These are phyloP conservation scores for Myxocyprinus asiaticus DNA, from an alignment of 2,113 vertebrate species.

Conservation along the genomic window DNA sequence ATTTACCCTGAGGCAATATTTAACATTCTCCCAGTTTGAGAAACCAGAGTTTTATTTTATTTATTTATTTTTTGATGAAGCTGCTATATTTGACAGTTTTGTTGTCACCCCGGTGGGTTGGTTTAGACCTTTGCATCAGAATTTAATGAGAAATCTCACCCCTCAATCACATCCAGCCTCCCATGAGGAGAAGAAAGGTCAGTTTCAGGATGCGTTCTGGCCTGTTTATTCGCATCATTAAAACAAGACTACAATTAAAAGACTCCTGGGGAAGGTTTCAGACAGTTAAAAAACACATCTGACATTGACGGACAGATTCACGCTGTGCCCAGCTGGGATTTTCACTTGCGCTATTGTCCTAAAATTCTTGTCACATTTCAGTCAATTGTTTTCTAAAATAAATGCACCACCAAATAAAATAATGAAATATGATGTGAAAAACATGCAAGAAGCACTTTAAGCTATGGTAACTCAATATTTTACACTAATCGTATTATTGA, in stretches of 20 bases:
- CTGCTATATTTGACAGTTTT: conserved; percentile 22
- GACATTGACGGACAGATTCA: conserved; percentile 26
- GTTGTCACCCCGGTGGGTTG: too few relatives aligned
- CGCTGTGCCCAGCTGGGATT: conserved; percentile 21
- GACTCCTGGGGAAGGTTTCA: conserved; percentile 13
- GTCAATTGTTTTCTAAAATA: not conserved
- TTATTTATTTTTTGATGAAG: conserved; percentile 13
- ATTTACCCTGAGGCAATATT: not conserved
- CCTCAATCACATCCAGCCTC: conserved; percentile 26
- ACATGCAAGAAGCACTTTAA: not conserved
- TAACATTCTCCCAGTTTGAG: conserved; percentile 4
- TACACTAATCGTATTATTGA: conserved; percentile 3
- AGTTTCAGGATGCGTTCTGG: conserved; percentile 14
- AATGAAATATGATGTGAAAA: not conserved
- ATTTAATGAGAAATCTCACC: conserved; percentile 43
- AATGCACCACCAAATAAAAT: not conserved
- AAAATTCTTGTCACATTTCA: not conserved
- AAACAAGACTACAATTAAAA: conserved; percentile 42
- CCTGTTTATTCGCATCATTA: conserved; percentile 37
- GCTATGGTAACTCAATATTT: not conserved
- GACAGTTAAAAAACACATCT: conserved; percentile 27
- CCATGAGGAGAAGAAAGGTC: conserved; percentile 25
- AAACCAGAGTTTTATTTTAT: not conserved
- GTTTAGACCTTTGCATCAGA: conserved; percentile 13
- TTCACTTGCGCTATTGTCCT: too few relatives aligned